These are phyloP conservation scores for Meloidogyne hapla DNA, from an alignment of 1,140 invertebrate species.

Conservation along the genomic window DNA sequence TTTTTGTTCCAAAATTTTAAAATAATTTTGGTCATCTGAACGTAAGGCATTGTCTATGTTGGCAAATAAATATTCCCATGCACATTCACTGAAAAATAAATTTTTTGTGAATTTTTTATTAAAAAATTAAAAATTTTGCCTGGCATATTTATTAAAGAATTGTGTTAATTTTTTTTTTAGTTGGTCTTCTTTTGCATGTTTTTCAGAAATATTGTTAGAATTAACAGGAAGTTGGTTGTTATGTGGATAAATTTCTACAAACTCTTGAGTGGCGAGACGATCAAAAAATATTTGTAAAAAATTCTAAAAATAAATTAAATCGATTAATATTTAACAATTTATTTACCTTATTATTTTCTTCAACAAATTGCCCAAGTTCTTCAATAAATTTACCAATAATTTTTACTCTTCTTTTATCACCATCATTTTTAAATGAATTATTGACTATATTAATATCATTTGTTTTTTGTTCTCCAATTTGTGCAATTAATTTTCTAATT, in stretches of 20 bases:
- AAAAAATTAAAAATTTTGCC: slow-evolving; percentile 4
- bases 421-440: background rate
- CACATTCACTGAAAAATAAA: slow-evolving; percentile 23
- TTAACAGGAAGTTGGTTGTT: background rate
- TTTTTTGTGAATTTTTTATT: background rate
- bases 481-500: slow-evolving; percentile 25
- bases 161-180: slow-evolving; percentile 4
- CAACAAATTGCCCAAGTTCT: slow-evolving; percentile 22
- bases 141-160: background rate
- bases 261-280: slow-evolving; percentile 10
- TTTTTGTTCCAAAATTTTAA: background rate
- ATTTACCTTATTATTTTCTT: slow-evolving; percentile 13
- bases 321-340: no score
- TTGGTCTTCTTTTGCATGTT: background rate
- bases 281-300: slow-evolving; percentile 1
- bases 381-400: slow-evolving; percentile 20
- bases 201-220: background rate
- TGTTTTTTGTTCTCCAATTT: background rate
- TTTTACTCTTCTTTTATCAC: background rate
- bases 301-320: background rate
- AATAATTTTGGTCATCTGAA: slow-evolving; percentile 2
- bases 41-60: slow-evolving; percentile 17
- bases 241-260: slow-evolving; percentile 10
- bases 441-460: slow-evolving; percentile 13
- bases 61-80: slow-evolving; percentile 20